Base-by-base conservation (phyloP, 2,797 vertebrate genomes). In the Hoplostethus atlanticus region DNA sequence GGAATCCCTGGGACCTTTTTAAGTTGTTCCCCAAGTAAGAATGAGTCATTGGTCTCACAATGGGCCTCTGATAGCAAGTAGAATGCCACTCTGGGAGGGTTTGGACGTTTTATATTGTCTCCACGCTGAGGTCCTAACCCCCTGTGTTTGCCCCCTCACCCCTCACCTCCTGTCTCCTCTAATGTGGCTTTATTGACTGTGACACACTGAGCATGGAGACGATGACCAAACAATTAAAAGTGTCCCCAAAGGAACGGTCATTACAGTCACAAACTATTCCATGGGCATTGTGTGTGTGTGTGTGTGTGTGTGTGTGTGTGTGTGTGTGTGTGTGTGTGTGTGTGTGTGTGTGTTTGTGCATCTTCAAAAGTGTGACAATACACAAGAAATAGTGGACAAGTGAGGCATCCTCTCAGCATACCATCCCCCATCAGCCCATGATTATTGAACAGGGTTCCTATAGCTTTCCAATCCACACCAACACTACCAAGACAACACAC, bases 161-260 rank as follows among this genome's bases (percentile, higher is more conserved):
- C 85, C 84, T 78, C 84, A 89, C 86, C 91, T 87, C 86, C 84
- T 75, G 84, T 91, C 89, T 87, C 68, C 83, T 88, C 91, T 93
- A 92, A 92, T 92, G 81, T 87, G 91, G 89, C 94, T 94, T 94
- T 94, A 96, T 94, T 94, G 92, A 94, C 87, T 94, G 86, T 95
- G 94, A 95, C 93, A 90, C 88, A 92, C 81, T 79, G 83, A 90
- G 87, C 84, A 92, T 82, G 81, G 87, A 92, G 87, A 90, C 86
- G 86, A 93, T 96, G 93, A 94, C 89, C 91, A 79, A 86, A 64
- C 84, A 91, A 91, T 93, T 91, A 84, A 86, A 91, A 86, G 78
- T 68, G 71, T 68, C 85, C 93, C 89, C 74, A 78, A 77, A 86
- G 88, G 90, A 87, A 84, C 57, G 76, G 62, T 73, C 71, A 76